Percentiles rank a stretch among this genome's conserved stretches.
Conservation (phyloP, 2,113 vertebrate species). For the human (Homo sapiens) region GRCh38 chr12:111878001-111878500, state of each 20-base stretch:
- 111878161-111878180: background rate
- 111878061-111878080: background rate
- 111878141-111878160: background rate
- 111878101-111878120: background rate
- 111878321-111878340: background rate
- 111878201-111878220: background rate
- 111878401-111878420: too few species aligned
- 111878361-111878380: background rate
- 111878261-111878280: background rate
- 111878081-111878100: background rate
- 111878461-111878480: too few species aligned
- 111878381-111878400: background rate
- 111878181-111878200: background rate
- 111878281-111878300: background rate
- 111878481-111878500: too few species aligned
- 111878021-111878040: too few species aligned
- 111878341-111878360: background rate
- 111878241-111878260: background rate
- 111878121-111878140: background rate
- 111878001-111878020: too few species aligned
- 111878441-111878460: rapidly evolving
- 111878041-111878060: background rate
- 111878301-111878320: background rate
- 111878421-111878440: too few species aligned
- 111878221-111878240: background rate